phyloP scores from a whole-genome alignment of 1,140 invertebrate genomes.

The Coptotermes formosanus region DNA sequence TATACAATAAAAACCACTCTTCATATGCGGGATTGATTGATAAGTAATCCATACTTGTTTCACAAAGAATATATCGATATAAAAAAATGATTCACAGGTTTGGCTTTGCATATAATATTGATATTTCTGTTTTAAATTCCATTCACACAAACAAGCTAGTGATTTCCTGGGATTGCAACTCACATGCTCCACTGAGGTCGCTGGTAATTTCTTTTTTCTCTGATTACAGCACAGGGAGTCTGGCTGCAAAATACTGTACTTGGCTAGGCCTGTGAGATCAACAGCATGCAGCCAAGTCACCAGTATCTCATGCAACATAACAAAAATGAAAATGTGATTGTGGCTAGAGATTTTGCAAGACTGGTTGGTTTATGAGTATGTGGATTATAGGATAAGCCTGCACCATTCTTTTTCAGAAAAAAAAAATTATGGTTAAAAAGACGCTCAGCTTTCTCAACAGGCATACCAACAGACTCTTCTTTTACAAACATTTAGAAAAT shows the following conservation, averaged over 20 bases:
- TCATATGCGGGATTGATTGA: constrained; percentile 7
- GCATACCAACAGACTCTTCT: background rate
- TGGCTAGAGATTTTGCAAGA: background rate
- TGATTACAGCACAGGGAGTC: background rate
- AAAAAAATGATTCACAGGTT: background rate
- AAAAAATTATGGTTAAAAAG: background rate
- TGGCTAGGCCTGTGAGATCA: background rate
- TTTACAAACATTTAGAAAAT: constrained; percentile 19
- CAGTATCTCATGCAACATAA: background rate
- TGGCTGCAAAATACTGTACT: background rate
- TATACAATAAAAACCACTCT: background rate
- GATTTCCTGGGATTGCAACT: background rate
- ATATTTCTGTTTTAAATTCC: background rate
- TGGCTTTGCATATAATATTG: background rate
- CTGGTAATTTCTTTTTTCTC: background rate
- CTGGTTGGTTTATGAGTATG: background rate
- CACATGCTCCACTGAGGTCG: background rate
- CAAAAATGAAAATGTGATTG: background rate
- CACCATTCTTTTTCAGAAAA: background rate
- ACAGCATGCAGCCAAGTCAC: background rate
- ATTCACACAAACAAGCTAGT: constrained; percentile 2
- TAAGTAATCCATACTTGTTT: constrained; percentile 18
- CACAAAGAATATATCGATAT: constrained; percentile 17
- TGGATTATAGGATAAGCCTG: background rate
- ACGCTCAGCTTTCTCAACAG: background rate